Percentiles rank a stretch among this genome's conserved stretches.
Conservation (phyloP, 2,888 invertebrate genomes). For the Chymomyza fuscimana region DNA sequence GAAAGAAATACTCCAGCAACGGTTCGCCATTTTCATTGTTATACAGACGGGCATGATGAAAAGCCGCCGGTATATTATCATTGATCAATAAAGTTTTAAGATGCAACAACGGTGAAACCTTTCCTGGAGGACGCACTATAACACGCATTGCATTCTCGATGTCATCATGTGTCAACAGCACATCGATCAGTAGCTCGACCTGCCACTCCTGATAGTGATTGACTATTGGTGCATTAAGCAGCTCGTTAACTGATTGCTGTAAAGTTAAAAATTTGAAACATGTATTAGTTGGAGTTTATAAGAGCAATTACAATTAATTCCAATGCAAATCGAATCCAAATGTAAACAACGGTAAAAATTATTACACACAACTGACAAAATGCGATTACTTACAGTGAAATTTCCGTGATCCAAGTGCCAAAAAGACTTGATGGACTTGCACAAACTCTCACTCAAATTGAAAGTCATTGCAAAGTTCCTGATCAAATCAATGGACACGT, state of each 20-base stretch:
- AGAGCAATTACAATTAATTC: too few relatives aligned
- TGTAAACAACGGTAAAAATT: too few relatives aligned
- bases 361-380: too few relatives aligned
- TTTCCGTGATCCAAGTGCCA: conserved; percentile 94
- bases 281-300: too few relatives aligned
- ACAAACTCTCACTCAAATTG: conserved; percentile 82
- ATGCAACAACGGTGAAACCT: conserved; percentile 64
- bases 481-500: conserved; percentile 59
- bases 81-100: conserved; percentile 76
- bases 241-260: conserved; percentile 21
- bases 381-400: conserved; percentile 83
- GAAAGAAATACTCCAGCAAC: conserved; percentile 73
- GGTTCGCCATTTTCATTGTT: conserved; percentile 65
- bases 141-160: conserved; percentile 70
- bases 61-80: conserved; percentile 77
- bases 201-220: conserved; percentile 73
- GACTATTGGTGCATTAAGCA: conserved; percentile 38
- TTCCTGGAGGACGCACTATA: conserved; percentile 63
- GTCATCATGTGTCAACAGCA: conserved; percentile 66
- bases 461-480: conserved; percentile 32
- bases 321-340: too few relatives aligned
- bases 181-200: conserved; percentile 73
- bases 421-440: conserved; percentile 90
- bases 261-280: background rate
- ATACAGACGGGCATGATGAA: conserved; percentile 74